A percentile compares a stretch with the other conserved stretches of the same genome.
Conservation (phyloP, 2,113 vertebrate species). For the Fregata magnificens region DNA sequence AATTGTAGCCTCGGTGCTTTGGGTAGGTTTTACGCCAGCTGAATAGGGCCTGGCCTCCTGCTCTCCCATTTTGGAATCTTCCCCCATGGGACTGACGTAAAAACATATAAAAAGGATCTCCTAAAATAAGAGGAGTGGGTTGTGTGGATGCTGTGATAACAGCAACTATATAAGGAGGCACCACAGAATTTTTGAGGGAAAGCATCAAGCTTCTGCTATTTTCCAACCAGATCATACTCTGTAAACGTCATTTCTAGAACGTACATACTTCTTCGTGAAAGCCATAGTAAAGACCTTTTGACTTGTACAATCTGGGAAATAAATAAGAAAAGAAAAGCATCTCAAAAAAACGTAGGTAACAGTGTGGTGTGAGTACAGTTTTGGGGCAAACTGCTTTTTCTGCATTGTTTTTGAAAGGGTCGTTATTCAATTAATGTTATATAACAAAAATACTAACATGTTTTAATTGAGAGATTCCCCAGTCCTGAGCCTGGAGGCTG, state of each 20-base stretch:
- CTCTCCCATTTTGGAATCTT: neutral
- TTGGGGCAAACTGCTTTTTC: neutral
- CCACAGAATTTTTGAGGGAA: neutral
- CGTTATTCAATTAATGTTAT: neutral
- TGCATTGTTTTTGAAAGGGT: neutral
- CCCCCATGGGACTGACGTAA: neutral
- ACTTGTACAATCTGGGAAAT: constrained; percentile 1
- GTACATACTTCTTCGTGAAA: constrained; percentile 1
- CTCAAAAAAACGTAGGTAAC: neutral
- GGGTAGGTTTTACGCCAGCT: neutral
- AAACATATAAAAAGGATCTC: neutral
- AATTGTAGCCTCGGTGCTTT: neutral
- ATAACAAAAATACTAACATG: neutral
- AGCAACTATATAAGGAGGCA: constrained; percentile 9
- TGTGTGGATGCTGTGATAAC: neutral
- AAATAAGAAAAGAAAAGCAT: neutral
- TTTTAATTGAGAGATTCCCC: neutral
- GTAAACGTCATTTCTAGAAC: constrained; percentile 2
- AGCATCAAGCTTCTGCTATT: constrained; percentile 31
- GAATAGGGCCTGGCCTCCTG: neutral
- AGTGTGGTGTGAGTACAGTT: neutral
- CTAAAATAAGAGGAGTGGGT: neutral
- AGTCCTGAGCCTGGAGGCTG: neutral
- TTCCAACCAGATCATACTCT: constrained; percentile 34
- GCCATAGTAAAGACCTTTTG: neutral